phyloP scores from a whole-genome alignment of 2,888 invertebrate species.

The Onchidella celtica region DNA sequence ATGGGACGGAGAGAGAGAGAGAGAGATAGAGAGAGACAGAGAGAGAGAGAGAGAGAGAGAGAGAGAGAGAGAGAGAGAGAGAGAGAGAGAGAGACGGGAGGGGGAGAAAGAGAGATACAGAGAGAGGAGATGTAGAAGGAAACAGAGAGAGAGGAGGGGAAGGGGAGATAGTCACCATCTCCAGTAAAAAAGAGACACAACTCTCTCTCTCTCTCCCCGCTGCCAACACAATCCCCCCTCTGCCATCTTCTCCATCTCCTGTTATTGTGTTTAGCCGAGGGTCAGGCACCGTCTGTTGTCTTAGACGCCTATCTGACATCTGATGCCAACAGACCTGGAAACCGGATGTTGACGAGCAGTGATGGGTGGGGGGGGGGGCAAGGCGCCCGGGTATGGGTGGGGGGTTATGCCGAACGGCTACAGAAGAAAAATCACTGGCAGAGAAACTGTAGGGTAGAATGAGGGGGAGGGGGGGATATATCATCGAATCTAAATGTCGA shows the following conservation, averaged over 20 bases:
- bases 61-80: background rate
- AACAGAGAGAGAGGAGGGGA: no score
- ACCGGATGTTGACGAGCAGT: background rate
- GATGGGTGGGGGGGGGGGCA: background rate
- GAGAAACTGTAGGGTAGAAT: no score
- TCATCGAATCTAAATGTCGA: no score
- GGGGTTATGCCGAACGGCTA: background rate
- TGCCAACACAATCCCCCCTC: background rate
- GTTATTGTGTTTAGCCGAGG: constrained; percentile 36
- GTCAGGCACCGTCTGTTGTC: constrained; percentile 17
- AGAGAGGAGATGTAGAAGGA: no score
- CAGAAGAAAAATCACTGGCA: no score
- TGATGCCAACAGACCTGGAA: background rate
- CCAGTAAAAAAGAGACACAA: no score
- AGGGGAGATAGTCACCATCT: no score
- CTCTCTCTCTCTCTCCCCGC: background rate
- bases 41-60: background rate
- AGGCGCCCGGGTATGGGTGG: background rate
- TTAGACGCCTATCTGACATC: constrained; percentile 12
- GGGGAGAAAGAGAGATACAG: no score
- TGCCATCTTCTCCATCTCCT: constrained; percentile 19
- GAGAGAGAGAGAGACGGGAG: background rate
- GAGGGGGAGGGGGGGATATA: no score
- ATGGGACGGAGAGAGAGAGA: no score
- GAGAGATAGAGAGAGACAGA: background rate